Evolutionary conservation across 2,113 vertebrate genomes (phyloP), one percentile per base, ranked within the genome.

Genomic region (Paradoxurus hermaphroditus): DNA sequence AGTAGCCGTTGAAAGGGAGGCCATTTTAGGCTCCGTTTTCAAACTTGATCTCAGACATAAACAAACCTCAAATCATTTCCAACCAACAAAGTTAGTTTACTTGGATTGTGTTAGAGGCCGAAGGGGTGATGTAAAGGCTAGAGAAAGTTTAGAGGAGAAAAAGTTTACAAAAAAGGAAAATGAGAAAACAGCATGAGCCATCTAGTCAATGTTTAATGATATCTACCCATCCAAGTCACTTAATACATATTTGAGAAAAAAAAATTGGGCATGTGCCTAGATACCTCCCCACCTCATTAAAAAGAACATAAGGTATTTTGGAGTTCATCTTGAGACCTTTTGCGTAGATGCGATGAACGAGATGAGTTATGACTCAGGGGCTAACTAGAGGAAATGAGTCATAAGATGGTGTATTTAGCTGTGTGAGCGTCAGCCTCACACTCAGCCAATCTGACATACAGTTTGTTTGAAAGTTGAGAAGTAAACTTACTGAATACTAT

Each of bases 381-480:
- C 67, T 27, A 13, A 68, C 75, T 86, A 51, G 93, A 98, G 98
- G 98, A 99, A 98, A 96, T 98, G 98, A 99, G 95, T 98, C 98
- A 98, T 2, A 19, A 77, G 96, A 90, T 41, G 78, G 86, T 91
- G 56, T 77, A 84, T 85, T 95, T 95, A 29, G 5, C 86, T 73
- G 41, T 88, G 84, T 59, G 72, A 97, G 88, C 79, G 88, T 95
- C 72, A 96, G 77, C 75, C 83, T 95, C 95, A 97, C 51, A 90
- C 14, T 63, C 86, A 98, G 82, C 81, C 95, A 90, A 94, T 10
- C 81, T 85, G 90, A 95, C 65, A 75, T 19, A 51, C 23, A 90
- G 51, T 97, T 97, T 95, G 75, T 93, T 97, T 82, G 65, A 98
- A 92, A 1, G 3, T 70, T 63, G 36, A 85, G 39, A 94, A 92